Conservation (phyloP, 2,113 vertebrate genomes). For the Aptenodytes forsteri region DNA sequence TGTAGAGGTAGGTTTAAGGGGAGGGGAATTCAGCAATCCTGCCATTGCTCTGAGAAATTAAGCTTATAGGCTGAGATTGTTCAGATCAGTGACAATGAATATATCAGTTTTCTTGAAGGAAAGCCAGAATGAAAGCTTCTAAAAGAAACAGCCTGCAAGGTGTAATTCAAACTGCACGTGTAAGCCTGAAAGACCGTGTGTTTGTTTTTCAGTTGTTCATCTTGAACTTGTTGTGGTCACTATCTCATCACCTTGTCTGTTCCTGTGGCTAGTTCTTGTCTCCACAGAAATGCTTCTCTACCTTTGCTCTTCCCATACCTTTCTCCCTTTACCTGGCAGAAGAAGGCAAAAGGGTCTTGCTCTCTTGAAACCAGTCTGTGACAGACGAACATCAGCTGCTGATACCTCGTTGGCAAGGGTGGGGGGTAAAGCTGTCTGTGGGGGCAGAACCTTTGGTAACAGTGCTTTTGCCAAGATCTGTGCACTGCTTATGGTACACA, state of each 20-base stretch:
- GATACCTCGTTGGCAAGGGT: not conserved
- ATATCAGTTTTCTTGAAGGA: not conserved
- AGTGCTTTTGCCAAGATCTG: not conserved
- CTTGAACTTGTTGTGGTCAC: not conserved
- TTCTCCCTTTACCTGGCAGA: not conserved
- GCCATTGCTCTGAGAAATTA: not conserved
- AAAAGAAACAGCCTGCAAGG: not conserved
- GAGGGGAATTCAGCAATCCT: not conserved
- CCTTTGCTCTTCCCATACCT: not conserved
- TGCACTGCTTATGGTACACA: not conserved
- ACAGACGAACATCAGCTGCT: not conserved
- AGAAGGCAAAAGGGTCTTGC: not conserved
- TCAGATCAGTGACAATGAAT: not conserved
- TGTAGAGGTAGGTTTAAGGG: not conserved
- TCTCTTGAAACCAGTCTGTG: not conserved
- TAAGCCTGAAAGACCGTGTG: not conserved
- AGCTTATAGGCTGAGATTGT: not conserved
- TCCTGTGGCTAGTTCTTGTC: not conserved
- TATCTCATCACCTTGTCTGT: not conserved
- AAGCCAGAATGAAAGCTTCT: not conserved
- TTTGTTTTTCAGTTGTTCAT: not conserved
- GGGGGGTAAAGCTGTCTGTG: not conserved
- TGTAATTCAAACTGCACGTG: not conserved
- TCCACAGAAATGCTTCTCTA: not conserved
- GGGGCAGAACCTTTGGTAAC: not conserved